A percentile compares a stretch with the other conserved stretches of the same genome.
Conservation (phyloP, 2,888 invertebrate genomes). For the Sclerodermus sp. region DNA sequence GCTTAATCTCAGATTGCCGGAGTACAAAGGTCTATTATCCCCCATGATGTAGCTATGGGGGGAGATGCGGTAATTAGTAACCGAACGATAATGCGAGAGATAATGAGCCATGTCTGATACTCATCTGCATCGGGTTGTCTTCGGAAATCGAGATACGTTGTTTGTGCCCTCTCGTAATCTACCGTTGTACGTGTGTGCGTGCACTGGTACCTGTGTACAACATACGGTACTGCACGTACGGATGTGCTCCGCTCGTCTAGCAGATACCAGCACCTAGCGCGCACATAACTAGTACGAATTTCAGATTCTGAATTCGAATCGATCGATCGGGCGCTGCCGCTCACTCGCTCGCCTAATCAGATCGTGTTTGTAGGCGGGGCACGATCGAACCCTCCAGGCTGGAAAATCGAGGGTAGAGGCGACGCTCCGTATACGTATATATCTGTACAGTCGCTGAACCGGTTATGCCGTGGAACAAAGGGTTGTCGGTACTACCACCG, state of each 20-base stretch:
- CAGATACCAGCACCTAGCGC: too few species aligned
- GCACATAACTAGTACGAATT: slow-evolving; percentile 25
- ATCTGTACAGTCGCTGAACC: too few species aligned
- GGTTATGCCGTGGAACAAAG: too few species aligned
- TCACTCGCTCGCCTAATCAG: slow-evolving; percentile 42
- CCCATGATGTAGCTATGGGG: too few species aligned
- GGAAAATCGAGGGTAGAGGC: slow-evolving; percentile 37
- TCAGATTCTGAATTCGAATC: slow-evolving; percentile 45
- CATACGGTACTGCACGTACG: too few species aligned
- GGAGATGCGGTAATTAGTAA: too few species aligned
- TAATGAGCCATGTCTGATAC: slow-evolving; percentile 19
- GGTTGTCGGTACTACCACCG: too few species aligned
- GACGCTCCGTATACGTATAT: slow-evolving; percentile 6
- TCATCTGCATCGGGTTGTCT: slow-evolving; percentile 16
- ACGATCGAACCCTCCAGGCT: slow-evolving; percentile 37
- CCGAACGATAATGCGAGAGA: not conserved
- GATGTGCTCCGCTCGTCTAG: too few species aligned
- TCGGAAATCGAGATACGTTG: slow-evolving; percentile 15
- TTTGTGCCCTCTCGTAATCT: not conserved
- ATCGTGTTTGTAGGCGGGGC: slow-evolving; percentile 46
- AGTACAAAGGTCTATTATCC: too few species aligned
- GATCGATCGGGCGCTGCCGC: slow-evolving; percentile 26
- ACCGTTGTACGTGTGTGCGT: not conserved
- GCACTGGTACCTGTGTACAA: too few species aligned
- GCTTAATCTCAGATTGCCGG: too few species aligned